Conservation (phyloP, 37 sponge, comb jelly and placozoan species). For the Eunapius fragilis region DNA sequence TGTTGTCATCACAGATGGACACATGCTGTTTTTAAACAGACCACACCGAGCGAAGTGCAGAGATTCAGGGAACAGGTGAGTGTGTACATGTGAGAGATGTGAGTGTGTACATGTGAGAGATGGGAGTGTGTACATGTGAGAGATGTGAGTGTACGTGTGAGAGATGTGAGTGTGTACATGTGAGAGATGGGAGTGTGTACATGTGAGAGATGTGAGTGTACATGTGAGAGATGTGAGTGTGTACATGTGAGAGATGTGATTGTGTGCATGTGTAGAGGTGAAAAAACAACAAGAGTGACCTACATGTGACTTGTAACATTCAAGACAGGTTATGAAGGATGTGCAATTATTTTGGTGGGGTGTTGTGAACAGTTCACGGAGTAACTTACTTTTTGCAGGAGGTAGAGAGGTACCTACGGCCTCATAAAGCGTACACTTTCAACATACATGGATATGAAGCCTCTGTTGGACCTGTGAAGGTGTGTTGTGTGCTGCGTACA, state of each 20-base stretch:
- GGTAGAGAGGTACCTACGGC: constrained; percentile 58
- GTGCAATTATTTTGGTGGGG: no score
- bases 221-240: no score
- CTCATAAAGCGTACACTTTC: constrained; percentile 83
- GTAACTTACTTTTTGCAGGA: no score
- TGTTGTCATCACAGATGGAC: constrained; percentile 45
- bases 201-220: no score
- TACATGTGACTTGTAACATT: no score
- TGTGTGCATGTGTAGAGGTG: no score
- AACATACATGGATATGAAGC: constrained; percentile 69
- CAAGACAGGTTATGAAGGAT: no score
- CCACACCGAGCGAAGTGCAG: constrained; percentile 17
- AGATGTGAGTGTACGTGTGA: background rate
- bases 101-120: background rate
- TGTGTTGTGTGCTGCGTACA: constrained; percentile 12
- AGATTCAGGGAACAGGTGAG: constrained; percentile 36
- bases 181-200: no score
- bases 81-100: background rate
- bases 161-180: no score
- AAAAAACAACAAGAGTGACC: no score
- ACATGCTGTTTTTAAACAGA: background rate
- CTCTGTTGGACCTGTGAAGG: constrained; percentile 89
- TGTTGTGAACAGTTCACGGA: no score
- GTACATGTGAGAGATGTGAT: no score
- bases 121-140: background rate